Conservation (phyloP, 2,797 vertebrate genomes). For the Rhynchonycteris naso region DNA sequence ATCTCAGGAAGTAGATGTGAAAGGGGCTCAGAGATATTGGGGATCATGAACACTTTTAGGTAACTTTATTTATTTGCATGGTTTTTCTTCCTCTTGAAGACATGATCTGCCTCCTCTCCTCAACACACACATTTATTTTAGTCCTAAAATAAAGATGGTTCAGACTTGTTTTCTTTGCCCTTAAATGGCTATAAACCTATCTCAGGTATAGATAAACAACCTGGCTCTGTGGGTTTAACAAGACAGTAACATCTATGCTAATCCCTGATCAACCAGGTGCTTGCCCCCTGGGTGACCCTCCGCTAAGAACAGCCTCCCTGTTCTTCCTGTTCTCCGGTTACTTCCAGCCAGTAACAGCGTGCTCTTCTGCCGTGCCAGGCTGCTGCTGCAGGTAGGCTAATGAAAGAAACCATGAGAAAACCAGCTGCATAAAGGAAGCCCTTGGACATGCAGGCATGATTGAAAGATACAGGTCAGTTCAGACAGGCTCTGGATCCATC, state of each 20-base stretch:
- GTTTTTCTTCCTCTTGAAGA: not conserved
- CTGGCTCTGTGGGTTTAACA: conserved; percentile 23
- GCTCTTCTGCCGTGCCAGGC: not conserved
- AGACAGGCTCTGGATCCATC: not conserved
- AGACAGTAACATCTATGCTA: conserved; percentile 51
- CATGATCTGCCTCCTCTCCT: not conserved
- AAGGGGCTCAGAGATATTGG: not conserved
- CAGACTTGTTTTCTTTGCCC: not conserved
- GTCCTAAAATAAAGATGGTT: not conserved
- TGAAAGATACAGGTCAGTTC: conserved; percentile 32
- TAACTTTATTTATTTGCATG: conserved; percentile 16
- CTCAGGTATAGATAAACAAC: conserved; percentile 43
- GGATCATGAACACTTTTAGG: not conserved
- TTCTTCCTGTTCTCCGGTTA: conserved; percentile 50
- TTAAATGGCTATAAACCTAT: conserved; percentile 42
- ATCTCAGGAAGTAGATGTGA: not conserved
- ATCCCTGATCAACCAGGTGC: conserved; percentile 66
- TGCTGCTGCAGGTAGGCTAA: not conserved
- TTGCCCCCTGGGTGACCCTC: conserved; percentile 61
- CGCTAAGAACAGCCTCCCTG: not conserved
- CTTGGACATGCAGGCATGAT: not conserved
- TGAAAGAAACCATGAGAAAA: not conserved
- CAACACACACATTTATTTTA: not conserved
- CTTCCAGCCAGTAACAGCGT: not conserved
- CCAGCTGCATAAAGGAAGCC: not conserved